phyloP scores from a whole-genome alignment of 35 echinoderm and acorn worm species.

The Patiria miniata region DNA sequence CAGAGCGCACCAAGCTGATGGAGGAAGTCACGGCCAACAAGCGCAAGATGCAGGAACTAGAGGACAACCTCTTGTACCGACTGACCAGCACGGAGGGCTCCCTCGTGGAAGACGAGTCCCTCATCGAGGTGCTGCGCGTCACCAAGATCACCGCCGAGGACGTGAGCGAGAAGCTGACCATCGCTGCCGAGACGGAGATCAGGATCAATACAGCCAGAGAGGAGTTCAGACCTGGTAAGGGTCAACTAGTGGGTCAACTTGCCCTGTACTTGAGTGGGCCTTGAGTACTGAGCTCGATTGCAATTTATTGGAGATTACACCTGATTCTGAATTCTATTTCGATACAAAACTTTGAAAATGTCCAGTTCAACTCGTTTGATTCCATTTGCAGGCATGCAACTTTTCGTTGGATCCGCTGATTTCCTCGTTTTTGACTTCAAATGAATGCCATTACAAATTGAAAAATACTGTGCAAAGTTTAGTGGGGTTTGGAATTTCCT shows the following conservation, averaged over 20 bases:
- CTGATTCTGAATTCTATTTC: too few species aligned
- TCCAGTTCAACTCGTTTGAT: too few species aligned
- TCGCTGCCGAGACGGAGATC: slow-evolving; percentile 92
- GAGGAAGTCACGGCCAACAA: slow-evolving; percentile 98
- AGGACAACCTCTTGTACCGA: slow-evolving; percentile 93
- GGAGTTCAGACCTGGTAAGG: slow-evolving; percentile 93
- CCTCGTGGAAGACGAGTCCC: slow-evolving; percentile 92
- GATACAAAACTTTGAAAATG: too few species aligned
- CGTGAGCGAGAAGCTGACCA: slow-evolving; percentile 91
- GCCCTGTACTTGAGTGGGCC: neutral
- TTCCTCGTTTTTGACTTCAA: too few species aligned
- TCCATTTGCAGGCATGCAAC: too few species aligned
- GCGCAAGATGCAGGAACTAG: slow-evolving; percentile 97
- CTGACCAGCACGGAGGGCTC: slow-evolving; percentile 95
- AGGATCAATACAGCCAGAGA: slow-evolving; percentile 98
- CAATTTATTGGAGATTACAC: too few species aligned
- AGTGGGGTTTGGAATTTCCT: too few species aligned
- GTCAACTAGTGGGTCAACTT: neutral
- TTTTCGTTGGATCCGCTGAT: too few species aligned
- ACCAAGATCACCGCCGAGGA: slow-evolving; percentile 96
- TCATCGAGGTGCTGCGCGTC: slow-evolving; percentile 89
- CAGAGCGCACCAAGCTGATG: slow-evolving; percentile 94
- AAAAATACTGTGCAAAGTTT: too few species aligned
- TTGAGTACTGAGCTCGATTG: too few species aligned
- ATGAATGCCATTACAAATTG: too few species aligned